A percentile compares a stretch with the other conserved stretches of the same genome.
Conservation (phyloP, 2,797 vertebrate species). For the Peromyscus nudipes region DNA sequence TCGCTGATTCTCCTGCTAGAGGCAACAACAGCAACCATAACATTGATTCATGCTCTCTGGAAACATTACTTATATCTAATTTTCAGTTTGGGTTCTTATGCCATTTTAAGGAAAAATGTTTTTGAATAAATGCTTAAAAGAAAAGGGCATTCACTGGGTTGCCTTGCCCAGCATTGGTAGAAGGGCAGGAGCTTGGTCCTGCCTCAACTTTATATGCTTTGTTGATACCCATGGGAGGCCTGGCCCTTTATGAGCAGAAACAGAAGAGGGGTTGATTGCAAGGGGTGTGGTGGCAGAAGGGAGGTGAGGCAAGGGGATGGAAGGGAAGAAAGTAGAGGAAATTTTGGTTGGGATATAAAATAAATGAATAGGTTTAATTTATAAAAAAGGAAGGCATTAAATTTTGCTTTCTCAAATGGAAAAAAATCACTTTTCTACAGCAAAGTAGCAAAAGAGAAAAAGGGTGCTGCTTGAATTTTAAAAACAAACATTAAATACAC, state of each 20-base stretch:
- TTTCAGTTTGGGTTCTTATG: background rate
- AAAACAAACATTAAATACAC: background rate
- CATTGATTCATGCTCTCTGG: background rate
- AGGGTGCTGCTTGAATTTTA: background rate
- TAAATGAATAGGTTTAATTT: background rate
- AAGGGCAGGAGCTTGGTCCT: background rate
- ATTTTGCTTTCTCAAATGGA: background rate
- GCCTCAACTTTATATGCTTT: background rate
- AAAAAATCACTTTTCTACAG: background rate
- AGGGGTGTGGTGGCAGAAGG: background rate
- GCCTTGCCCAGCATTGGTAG: background rate
- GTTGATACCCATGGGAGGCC: background rate
- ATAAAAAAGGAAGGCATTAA: background rate
- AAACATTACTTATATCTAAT: slow-evolving; percentile 39
- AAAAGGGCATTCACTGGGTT: background rate
- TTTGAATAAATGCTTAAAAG: background rate
- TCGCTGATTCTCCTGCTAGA: background rate
- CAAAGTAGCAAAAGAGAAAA: background rate
- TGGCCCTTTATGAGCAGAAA: background rate
- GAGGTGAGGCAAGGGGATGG: background rate
- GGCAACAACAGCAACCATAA: background rate
- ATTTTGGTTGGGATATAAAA: background rate
- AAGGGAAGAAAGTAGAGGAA: background rate
- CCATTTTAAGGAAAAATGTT: slow-evolving; percentile 42
- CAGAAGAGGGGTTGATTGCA: background rate